These are phyloP conservation scores for Hirtodrosophila trivittata DNA, from an alignment of 2,888 invertebrate species.

Conservation along the genomic window DNA sequence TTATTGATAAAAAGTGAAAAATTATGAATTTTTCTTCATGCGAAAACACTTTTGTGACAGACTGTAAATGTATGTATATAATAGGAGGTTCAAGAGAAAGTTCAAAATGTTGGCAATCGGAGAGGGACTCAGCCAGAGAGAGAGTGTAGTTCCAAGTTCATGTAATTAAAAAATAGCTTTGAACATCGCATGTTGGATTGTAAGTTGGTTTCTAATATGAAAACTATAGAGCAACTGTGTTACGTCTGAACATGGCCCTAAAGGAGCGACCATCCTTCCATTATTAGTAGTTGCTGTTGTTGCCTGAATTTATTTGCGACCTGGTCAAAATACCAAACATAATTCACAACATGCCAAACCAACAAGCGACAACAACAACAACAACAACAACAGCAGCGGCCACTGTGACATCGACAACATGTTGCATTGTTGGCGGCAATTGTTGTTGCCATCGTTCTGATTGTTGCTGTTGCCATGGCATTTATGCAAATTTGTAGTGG, in stretches of 20 bases:
- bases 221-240: conserved; percentile 35
- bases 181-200: conserved; percentile 47
- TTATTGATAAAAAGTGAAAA: no score
- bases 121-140: no score
- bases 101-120: no score
- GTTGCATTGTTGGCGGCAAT: conserved; percentile 79
- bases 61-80: no score
- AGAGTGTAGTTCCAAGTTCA: background rate
- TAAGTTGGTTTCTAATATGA: conserved; percentile 42
- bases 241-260: conserved; percentile 18
- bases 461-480: conserved; percentile 65
- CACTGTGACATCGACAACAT: conserved; percentile 59
- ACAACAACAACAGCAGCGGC: conserved; percentile 49
- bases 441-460: conserved; percentile 38
- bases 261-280: conserved; percentile 30
- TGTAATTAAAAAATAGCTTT: conserved; percentile 57
- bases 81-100: no score
- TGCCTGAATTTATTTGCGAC: conserved; percentile 52
- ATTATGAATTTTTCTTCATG: no score
- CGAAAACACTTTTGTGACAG: no score
- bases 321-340: conserved; percentile 74
- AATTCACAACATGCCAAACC: conserved; percentile 80
- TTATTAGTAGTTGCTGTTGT: conserved; percentile 23
- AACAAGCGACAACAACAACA: conserved; percentile 58
- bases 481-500: conserved; percentile 74